Evolutionary conservation across 2,113 vertebrate species (phyloP), one percentile per base, ranked within the genome.

Genomic region (Amphiprion percula): DNA sequence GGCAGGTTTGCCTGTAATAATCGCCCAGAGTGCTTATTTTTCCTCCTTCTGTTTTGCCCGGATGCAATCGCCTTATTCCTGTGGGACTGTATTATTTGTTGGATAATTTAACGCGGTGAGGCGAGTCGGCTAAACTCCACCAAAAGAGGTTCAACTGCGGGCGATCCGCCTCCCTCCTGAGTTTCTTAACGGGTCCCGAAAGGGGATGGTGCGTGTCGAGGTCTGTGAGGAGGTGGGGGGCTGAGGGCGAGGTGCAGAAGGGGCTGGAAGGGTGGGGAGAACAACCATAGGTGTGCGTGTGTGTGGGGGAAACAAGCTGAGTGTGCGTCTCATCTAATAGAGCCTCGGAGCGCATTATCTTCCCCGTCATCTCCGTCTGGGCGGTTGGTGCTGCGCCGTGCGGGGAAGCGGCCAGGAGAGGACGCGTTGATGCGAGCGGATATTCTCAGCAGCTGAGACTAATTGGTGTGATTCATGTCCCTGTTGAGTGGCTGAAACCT

Each of bases 291-390:
- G 90, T 87, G 86, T 73, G 87, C 30, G 61, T 30, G 47, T 17
- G 55, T 12, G 28, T 61, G 26, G 39, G 68, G 47, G 61, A 11
- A 11, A 41, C 54, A 64, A 62, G 79, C 84, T 83, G 86, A 90
- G 90, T 87, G 86, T 50, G 89, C 71, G 80, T 87, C 81, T 89
- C 67, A 68, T 91, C 92, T 77, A 76, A 83, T 41, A 91, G 92
- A 93, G 93, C 90, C 81, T 49, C 85, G 90, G 88, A 88, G 94
- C 93, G 93, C 85, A 61, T 88, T 93, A 87, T 91, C 91, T 87
- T 88, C 82, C 71, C 83, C 80, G 91, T 91, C 89, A 85, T 91
- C 94, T 87, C 47, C 68, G 92, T 84, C 65, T 91, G 77, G 90
- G 92, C 80, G 79, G 65, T 81, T 70, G 81, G 74, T 73, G 75